Conservation (phyloP, 2,113 vertebrate species). For the Daubentonia madagascariensis region DNA sequence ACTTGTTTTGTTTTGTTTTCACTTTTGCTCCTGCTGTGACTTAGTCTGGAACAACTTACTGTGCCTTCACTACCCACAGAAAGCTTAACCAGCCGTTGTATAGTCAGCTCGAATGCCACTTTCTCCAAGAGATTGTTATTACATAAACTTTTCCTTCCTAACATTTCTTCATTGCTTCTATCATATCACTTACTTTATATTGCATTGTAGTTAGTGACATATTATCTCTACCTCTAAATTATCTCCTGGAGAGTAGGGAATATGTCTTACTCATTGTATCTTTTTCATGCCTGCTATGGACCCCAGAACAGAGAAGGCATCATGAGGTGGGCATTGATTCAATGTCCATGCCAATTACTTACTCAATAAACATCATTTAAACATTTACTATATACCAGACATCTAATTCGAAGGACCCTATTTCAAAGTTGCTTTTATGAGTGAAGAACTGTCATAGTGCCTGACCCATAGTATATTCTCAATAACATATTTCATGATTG, state of each 20-base stretch:
- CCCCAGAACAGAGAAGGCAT: background rate
- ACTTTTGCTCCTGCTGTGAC: background rate
- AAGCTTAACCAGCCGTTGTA: background rate
- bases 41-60: background rate
- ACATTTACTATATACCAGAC: background rate
- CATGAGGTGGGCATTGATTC: background rate
- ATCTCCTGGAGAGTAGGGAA: background rate
- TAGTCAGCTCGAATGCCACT: background rate
- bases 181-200: background rate
- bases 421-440: background rate
- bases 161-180: background rate
- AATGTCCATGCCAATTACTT: background rate
- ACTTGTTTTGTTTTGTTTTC: background rate
- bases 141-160: background rate
- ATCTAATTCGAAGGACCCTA: background rate
- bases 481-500: background rate
- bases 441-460: background rate
- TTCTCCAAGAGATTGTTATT: background rate
- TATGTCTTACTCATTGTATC: background rate
- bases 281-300: background rate
- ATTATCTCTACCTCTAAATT: background rate
- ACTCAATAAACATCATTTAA: background rate
- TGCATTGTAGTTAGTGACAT: background rate
- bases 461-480: background rate
- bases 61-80: background rate